A percentile compares a stretch with the other conserved stretches of the same genome.
Conservation (phyloP, 2,797 vertebrate species). For the Anguilla anguilla region DNA sequence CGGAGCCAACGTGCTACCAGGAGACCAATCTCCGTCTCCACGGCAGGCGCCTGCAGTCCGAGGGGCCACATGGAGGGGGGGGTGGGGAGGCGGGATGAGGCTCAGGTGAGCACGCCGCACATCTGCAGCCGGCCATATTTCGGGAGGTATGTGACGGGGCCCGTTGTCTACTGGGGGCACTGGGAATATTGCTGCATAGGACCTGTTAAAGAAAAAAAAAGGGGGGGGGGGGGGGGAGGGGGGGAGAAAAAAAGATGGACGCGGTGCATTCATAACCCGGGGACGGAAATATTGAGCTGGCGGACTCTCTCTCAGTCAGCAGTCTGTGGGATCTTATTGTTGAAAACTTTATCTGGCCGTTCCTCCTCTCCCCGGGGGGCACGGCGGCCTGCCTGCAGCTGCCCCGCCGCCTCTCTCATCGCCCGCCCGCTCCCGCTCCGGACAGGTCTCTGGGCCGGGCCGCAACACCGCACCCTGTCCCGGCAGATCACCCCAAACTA, state of each 20-base stretch:
- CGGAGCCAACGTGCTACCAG: constrained; percentile 75
- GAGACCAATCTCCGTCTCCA: constrained; percentile 81
- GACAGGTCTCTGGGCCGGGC: not conserved
- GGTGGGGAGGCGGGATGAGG: constrained; percentile 71
- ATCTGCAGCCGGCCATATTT: constrained; percentile 86
- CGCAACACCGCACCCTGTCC: not conserved
- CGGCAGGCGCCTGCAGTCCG: constrained; percentile 81
- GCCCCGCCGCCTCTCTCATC: constrained; percentile 71
- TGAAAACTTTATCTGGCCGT: constrained; percentile 83
- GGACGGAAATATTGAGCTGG: constrained; percentile 82
- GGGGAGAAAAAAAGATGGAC: constrained; percentile 67
- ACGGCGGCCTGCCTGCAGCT: constrained; percentile 75
- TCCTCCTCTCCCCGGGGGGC: constrained; percentile 71
- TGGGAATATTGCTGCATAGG: constrained; percentile 86
- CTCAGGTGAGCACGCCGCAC: constrained; percentile 89
- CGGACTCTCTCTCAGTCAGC: constrained; percentile 69
- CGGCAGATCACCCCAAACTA: not conserved
- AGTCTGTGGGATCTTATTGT: constrained; percentile 83
- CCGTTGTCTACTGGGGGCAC: constrained; percentile 90
- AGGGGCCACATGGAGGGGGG: constrained; percentile 67
- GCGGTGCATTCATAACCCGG: constrained; percentile 54
- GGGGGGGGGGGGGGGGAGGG: constrained; percentile 77
- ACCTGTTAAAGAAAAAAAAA: constrained; percentile 78
- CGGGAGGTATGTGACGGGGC: constrained; percentile 66
- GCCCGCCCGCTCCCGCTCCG: constrained; percentile 56